Evolutionary conservation across 2,113 vertebrate genomes (phyloP).

Genomic region (Nerophis ophidion): DNA sequence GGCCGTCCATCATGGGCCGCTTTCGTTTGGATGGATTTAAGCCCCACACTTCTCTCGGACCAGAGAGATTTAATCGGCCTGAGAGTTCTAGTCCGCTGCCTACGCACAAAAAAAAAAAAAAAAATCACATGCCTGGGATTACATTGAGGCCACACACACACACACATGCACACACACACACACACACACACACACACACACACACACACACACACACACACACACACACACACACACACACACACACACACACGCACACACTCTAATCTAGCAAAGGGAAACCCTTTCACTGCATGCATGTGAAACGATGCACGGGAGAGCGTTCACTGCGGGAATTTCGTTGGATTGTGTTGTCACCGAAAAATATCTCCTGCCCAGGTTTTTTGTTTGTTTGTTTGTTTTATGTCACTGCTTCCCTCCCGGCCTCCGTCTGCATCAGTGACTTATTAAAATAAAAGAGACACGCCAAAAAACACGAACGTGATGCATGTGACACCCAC

Average conservation of each 20-base stretch:
- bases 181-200: too few relatives aligned
- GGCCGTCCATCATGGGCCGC: slow-evolving; percentile 52
- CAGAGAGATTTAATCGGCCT: slow-evolving; percentile 52
- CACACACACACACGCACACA: too few relatives aligned
- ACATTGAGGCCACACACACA: slow-evolving; percentile 27
- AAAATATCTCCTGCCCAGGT: slow-evolving; percentile 21
- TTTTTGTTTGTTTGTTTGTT: too few relatives aligned
- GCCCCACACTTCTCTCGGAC: slow-evolving; percentile 37
- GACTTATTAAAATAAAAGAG: slow-evolving; percentile 29
- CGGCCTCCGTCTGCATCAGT: slow-evolving; percentile 40
- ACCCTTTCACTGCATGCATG: slow-evolving; percentile 41
- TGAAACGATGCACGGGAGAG: slow-evolving; percentile 1
- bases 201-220: too few relatives aligned
- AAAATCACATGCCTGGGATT: slow-evolving; percentile 53
- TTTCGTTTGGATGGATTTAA: slow-evolving; percentile 62
- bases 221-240: too few relatives aligned
- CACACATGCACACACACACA: neutral
- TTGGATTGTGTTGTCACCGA: slow-evolving; percentile 8
- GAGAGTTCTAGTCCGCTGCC: slow-evolving; percentile 37
- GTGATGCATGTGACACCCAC: slow-evolving; percentile 10
- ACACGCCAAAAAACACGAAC: slow-evolving; percentile 14
- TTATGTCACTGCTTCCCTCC: slow-evolving; percentile 14
- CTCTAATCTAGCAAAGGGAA: slow-evolving; percentile 53
- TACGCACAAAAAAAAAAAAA: slow-evolving; percentile 30
- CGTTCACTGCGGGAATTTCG: neutral